phyloP scores from a whole-genome alignment of 2,113 vertebrate genomes.

The Sebastes schlegelii region DNA sequence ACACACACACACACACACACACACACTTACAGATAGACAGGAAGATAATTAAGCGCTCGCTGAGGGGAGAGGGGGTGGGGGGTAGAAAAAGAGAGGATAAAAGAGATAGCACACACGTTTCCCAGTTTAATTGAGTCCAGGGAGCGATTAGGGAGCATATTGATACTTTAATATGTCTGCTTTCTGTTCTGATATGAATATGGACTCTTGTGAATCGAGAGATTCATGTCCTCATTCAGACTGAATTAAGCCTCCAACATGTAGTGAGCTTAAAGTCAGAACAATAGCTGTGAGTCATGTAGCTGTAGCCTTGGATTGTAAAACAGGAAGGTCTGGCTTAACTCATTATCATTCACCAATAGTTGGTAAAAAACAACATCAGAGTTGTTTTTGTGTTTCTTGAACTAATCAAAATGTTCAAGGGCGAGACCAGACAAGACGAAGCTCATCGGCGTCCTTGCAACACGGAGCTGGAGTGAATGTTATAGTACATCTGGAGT shows the following conservation, averaged over 20 bases:
- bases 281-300: background rate
- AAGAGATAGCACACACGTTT: slow-evolving; percentile 23
- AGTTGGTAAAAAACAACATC: background rate
- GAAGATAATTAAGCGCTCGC: slow-evolving; percentile 53
- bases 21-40: slow-evolving; percentile 12
- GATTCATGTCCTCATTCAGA: background rate
- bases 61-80: background rate
- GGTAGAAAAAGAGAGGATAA: background rate
- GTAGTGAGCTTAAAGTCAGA: background rate
- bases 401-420: slow-evolving; percentile 18
- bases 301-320: background rate
- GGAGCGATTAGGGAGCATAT: slow-evolving; percentile 26
- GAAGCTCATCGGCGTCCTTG: background rate
- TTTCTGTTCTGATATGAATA: slow-evolving; percentile 28
- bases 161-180: slow-evolving; percentile 27
- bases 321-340: background rate
- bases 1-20: slow-evolving; percentile 1
- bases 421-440: background rate
- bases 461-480: background rate
- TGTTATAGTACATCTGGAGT: background rate
- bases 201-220: background rate
- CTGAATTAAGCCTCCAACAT: background rate
- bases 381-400: slow-evolving; percentile 23
- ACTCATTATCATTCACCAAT: slow-evolving; percentile 14
- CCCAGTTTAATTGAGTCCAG: slow-evolving; percentile 12